phyloP scores from a whole-genome alignment of 2,113 vertebrate species.

The Ammospiza caudacuta region DNA sequence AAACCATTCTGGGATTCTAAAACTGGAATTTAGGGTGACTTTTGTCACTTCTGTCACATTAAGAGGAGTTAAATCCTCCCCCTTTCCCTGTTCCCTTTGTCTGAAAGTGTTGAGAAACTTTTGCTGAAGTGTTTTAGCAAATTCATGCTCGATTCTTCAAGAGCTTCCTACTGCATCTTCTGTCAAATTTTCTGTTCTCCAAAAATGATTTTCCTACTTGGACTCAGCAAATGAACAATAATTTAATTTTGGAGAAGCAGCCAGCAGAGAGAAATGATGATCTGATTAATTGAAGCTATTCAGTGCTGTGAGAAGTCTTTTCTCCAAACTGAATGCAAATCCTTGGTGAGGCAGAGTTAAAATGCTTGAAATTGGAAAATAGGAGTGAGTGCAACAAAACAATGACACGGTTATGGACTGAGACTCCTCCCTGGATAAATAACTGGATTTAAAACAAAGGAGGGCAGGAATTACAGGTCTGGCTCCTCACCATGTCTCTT shows the following conservation, averaged over 20 bases:
- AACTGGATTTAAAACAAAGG: background rate
- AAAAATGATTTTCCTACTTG: background rate
- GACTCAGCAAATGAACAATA: background rate
- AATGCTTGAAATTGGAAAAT: background rate
- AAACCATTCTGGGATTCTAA: background rate
- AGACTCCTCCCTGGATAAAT: background rate
- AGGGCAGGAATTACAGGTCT: background rate
- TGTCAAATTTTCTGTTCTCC: background rate
- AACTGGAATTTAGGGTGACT: background rate
- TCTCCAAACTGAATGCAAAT: background rate
- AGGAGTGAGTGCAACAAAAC: background rate
- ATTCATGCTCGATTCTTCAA: background rate
- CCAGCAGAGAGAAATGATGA: background rate
- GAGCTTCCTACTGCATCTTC: background rate
- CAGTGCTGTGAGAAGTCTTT: background rate
- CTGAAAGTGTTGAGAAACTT: background rate
- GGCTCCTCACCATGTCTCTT: background rate
- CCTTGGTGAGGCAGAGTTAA: background rate
- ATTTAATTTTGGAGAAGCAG: conserved; percentile 1
- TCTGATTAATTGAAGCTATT: conserved; percentile 8
- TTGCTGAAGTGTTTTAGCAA: background rate
- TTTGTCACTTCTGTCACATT: background rate
- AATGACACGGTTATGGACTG: rapidly evolving
- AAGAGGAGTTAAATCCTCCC: background rate
- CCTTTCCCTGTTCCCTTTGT: background rate